Base-by-base conservation (phyloP, 23 tunicate genomes). In the Trididemnum miniatum region DNA sequence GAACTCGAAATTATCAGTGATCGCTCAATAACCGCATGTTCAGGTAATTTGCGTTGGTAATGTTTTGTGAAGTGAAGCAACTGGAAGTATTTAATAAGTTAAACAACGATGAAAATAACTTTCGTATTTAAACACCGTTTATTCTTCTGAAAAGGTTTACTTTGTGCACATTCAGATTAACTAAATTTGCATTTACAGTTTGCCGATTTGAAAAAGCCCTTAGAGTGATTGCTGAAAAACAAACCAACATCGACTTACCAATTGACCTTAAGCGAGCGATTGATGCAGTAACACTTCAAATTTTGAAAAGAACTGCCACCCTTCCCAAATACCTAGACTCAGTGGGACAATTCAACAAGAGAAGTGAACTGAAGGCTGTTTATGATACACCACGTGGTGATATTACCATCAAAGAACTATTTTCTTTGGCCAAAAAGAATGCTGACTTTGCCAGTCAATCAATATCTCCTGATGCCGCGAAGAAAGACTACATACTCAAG, bases 161-260 rank as follows among this genome's bases (percentile, higher is more conserved):
- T 49, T 49, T 49, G 18, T 49, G 15, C 57, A 49, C 15, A 49
- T 49, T 9, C 12, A 49, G 18, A 49, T n/a, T 18, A 49, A 18
- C 57, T n/a, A 62, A 20, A 4, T 62, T 20, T 25, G 27, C 22
- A 4, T 62, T 62, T 62, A 20, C 67, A 62, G 67, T 62, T 62
- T 20, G 25, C 29, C 67, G 67, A 62, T 62, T 62, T 62, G 25
- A 62, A 26, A 62, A n/a, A 62, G 26, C 5, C 5, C 26, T 62
- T 12, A 26, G 4, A 12, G 67, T 4, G 5, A n/a, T 4, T 20
- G 67, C 67, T 4, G 5, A 62, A 62, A 25, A n/a, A 4, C 26
- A 62, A 62, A 62, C 67, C 5, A 62, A 62, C 29, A 62, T 62
- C 22, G 67, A 62, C 67, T 62, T 62, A n/a, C 67, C 67, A 62